These are phyloP conservation scores for Semicossyphus pulcher DNA, from an alignment of 2,113 vertebrate genomes.

Conservation along the genomic window DNA sequence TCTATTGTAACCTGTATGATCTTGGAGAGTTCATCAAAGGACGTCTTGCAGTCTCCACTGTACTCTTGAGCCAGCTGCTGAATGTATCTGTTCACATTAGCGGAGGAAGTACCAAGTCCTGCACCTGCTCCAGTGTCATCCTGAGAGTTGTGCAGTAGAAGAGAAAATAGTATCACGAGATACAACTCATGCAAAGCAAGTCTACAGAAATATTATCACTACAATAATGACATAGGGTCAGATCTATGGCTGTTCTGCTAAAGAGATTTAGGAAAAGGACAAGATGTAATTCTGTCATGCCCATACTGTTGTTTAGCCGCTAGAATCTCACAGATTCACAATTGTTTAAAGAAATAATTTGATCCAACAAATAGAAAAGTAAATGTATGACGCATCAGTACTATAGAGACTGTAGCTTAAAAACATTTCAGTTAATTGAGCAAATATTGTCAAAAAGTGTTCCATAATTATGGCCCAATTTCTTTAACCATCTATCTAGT, in stretches of 20 bases:
- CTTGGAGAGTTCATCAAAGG: conserved; percentile 98
- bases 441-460: neutral
- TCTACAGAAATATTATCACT: neutral
- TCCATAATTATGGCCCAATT: neutral
- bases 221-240: neutral
- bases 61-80: conserved; percentile 98
- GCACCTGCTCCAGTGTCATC: conserved; percentile 91
- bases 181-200: neutral
- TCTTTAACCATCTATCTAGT: neutral
- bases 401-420: neutral
- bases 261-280: neutral
- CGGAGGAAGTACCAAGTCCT: conserved; percentile 92
- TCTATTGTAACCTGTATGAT: conserved; percentile 92
- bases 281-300: neutral
- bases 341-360: too few relatives aligned
- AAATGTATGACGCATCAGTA: too few relatives aligned
- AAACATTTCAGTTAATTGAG: neutral
- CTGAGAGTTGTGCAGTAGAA: conserved; percentile 71
- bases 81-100: conserved; percentile 98
- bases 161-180: neutral
- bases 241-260: neutral
- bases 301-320: too few relatives aligned
- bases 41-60: conserved; percentile 97
- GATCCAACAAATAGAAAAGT: neutral
- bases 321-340: too few relatives aligned